These are phyloP conservation scores for Stenichneumon culpator DNA, from an alignment of 2,888 invertebrate genomes.

Conservation along the genomic window DNA sequence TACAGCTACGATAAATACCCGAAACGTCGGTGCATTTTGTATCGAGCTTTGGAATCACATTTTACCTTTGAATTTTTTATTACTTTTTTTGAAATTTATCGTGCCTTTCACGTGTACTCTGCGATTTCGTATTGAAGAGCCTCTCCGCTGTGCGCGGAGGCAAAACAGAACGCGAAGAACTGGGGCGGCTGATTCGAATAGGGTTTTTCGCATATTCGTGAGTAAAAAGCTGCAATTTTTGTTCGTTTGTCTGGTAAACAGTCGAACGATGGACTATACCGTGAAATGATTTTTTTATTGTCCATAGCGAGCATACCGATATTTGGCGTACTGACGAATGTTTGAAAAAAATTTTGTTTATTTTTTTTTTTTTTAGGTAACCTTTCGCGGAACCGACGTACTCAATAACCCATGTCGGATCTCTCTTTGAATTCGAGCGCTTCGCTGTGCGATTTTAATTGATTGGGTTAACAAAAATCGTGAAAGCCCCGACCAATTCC, in stretches of 20 bases:
- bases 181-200: not conserved
- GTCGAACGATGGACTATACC: not conserved
- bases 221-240: conserved; percentile 21
- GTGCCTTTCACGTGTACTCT: not conserved
- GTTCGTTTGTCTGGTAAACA: not conserved
- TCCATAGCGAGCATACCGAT: not conserved
- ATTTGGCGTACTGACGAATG: not conserved
- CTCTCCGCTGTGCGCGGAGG: not conserved
- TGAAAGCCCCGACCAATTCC: not conserved
- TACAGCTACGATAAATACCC: not conserved
- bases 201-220: conserved; percentile 10
- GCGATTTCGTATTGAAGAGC: not conserved
- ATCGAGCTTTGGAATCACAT: not conserved
- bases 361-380: not conserved
- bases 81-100: not conserved
- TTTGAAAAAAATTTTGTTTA: not conserved
- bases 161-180: not conserved
- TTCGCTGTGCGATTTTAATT: conserved; percentile 21
- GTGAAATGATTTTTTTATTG: not conserved
- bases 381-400: not conserved
- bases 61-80: not conserved
- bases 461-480: conserved; percentile 17
- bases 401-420: not conserved
- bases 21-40: not conserved
- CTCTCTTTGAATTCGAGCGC: conserved; percentile 3